phyloP scores from a whole-genome alignment of 1,140 invertebrate species.

The Papilio xuthus region DNA sequence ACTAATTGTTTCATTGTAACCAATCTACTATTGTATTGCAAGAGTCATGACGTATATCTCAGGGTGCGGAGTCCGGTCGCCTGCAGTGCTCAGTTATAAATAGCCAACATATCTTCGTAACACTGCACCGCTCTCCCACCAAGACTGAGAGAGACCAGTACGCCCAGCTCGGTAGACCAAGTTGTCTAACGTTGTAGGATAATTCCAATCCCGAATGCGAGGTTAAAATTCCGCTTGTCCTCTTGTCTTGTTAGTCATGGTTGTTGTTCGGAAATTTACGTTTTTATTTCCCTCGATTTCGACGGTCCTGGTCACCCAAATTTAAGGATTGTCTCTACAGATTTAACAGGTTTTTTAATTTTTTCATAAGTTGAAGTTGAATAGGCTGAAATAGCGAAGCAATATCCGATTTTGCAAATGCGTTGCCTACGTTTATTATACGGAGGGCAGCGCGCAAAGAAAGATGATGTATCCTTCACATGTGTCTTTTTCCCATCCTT shows the following conservation, averaged over 20 bases:
- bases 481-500: too few relatives aligned
- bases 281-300: not conserved
- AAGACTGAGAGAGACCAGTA: constrained; percentile 70
- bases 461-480: too few relatives aligned
- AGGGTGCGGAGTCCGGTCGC: constrained; percentile 57
- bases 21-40: not conserved
- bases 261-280: not conserved
- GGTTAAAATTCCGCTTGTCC: not conserved
- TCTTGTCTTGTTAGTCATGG: not conserved
- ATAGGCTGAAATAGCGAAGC: too few relatives aligned
- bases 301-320: too few relatives aligned
- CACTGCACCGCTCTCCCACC: constrained; percentile 75
- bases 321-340: too few relatives aligned
- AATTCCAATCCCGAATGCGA: not conserved
- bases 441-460: too few relatives aligned
- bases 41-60: constrained; percentile 2
- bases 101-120: constrained; percentile 75
- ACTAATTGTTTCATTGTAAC: not conserved
- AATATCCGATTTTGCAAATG: too few relatives aligned
- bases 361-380: too few relatives aligned
- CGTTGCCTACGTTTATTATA: too few relatives aligned
- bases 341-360: too few relatives aligned
- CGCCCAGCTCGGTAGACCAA: constrained; percentile 10
- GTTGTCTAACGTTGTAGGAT: not conserved
- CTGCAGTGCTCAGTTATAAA: constrained; percentile 73